Percentiles rank a stretch among this genome's conserved stretches.
Evolutionary conservation across 2,797 vertebrate species (phyloP).

Genomic region (Ataeniobius toweri): DNA sequence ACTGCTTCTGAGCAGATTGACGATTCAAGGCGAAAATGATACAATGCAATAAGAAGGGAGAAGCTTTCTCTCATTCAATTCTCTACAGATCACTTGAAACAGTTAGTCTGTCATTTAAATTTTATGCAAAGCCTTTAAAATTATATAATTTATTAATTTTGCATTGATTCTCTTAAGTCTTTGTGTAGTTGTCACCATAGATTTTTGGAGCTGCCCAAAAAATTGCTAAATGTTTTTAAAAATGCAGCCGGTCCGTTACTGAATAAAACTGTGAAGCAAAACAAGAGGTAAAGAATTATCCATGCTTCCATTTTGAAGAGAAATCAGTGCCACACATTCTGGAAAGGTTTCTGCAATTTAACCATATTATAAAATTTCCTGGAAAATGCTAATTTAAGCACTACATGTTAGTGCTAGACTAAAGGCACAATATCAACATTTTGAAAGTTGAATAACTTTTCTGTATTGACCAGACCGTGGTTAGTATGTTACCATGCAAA

Average conservation of each 20-base stretch:
- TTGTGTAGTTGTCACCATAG: background rate
- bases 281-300: background rate
- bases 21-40: constrained; percentile 16
- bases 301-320: too few species aligned
- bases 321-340: too few species aligned
- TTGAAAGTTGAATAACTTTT: background rate
- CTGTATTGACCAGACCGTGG: background rate
- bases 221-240: background rate
- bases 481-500: background rate
- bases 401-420: too few species aligned
- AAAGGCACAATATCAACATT: background rate
- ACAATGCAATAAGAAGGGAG: constrained; percentile 20
- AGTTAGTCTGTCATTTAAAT: background rate
- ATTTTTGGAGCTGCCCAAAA: background rate
- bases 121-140: background rate
- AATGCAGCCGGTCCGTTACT: background rate
- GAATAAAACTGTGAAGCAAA: background rate
- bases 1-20: constrained; percentile 24
- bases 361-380: too few species aligned
- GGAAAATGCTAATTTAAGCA: background rate
- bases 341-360: too few species aligned
- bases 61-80: constrained; percentile 16
- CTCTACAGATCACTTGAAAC: constrained; percentile 5
- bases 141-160: background rate
- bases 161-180: constrained; percentile 6